Evolutionary conservation across 2,888 invertebrate species (phyloP).

Genomic region (Onchidella celtica): DNA sequence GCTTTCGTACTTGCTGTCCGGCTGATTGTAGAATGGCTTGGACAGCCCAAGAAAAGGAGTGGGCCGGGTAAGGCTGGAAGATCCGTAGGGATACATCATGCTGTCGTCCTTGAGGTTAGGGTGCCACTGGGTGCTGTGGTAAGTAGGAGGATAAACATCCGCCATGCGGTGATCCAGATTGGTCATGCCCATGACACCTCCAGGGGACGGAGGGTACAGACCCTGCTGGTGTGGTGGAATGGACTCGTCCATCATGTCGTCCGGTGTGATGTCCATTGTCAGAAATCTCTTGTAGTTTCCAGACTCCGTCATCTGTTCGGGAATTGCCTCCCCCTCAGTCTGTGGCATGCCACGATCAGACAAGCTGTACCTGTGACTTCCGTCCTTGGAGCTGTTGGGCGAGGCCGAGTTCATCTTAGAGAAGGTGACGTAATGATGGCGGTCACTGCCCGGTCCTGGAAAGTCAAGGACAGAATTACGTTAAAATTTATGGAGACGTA

Average conservation of each 20-base stretch:
- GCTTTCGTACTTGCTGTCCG: conserved; percentile 48
- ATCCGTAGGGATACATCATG: conserved; percentile 53
- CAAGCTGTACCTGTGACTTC: conserved; percentile 57
- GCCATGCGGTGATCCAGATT: conserved; percentile 31
- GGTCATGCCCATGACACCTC: conserved; percentile 44
- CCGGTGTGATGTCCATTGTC: conserved; percentile 60
- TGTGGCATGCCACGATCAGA: conserved; percentile 57
- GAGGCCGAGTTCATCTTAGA: conserved; percentile 40
- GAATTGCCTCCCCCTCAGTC: conserved; percentile 30
- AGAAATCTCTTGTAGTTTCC: conserved; percentile 64
- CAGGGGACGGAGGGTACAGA: conserved; percentile 14
- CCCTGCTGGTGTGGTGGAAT: conserved; percentile 25
- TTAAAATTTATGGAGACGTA: too few species aligned
- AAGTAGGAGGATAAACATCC: conserved; percentile 38
- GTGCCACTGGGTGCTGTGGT: conserved; percentile 40
- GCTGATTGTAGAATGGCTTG: conserved; percentile 51
- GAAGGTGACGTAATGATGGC: conserved; percentile 51
- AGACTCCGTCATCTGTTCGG: conserved; percentile 62
- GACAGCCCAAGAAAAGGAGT: conserved; percentile 53
- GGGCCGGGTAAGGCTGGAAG: conserved; percentile 53
- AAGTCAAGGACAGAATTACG: too few species aligned
- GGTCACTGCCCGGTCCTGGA: conserved; percentile 5
- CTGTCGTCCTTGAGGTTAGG: conserved; percentile 47
- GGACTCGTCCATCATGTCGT: conserved; percentile 54
- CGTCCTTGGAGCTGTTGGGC: conserved; percentile 36